phyloP scores from a whole-genome alignment of 2,113 vertebrate genomes.

The Maccullochella peelii region DNA sequence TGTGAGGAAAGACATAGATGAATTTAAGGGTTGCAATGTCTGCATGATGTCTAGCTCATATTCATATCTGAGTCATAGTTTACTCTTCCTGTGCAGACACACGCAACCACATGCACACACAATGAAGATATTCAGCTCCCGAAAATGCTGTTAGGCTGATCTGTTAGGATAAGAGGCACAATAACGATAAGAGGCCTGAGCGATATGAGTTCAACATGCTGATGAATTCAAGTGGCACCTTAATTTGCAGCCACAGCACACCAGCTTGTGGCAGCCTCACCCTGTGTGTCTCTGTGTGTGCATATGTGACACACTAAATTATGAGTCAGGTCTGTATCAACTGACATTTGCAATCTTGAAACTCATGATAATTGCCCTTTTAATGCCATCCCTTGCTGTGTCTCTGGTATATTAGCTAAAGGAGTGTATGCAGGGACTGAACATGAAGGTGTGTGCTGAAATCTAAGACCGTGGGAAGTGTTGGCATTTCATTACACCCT shows the following conservation, averaged over 20 bases:
- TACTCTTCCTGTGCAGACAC: constrained; percentile 7
- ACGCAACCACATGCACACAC: background rate
- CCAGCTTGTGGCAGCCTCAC: background rate
- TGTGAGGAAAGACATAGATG: background rate
- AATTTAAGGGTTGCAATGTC: background rate
- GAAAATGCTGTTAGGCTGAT: constrained; percentile 25
- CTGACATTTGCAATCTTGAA: constrained; percentile 5
- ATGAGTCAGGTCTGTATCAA: constrained; percentile 28
- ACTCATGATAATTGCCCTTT: constrained; percentile 34
- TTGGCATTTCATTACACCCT: constrained; percentile 2
- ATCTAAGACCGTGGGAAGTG: constrained; percentile 4
- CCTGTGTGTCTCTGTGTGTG: background rate
- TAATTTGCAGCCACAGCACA: constrained; percentile 11
- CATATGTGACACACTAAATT: constrained; percentile 10
- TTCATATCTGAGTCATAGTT: constrained; percentile 47
- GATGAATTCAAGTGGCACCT: constrained; percentile 20
- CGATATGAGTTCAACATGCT: constrained; percentile 20
- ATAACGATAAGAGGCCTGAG: constrained; percentile 5
- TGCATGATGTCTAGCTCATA: background rate
- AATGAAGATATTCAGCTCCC: constrained; percentile 17
- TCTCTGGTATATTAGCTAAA: background rate
- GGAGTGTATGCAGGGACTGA: background rate
- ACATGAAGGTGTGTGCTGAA: background rate
- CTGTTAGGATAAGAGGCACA: constrained; percentile 41
- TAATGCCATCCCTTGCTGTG: background rate